These are phyloP conservation scores for Hydrotaea cyrtoneurina DNA, from an alignment of 2,888 invertebrate species.

Conservation along the genomic window DNA sequence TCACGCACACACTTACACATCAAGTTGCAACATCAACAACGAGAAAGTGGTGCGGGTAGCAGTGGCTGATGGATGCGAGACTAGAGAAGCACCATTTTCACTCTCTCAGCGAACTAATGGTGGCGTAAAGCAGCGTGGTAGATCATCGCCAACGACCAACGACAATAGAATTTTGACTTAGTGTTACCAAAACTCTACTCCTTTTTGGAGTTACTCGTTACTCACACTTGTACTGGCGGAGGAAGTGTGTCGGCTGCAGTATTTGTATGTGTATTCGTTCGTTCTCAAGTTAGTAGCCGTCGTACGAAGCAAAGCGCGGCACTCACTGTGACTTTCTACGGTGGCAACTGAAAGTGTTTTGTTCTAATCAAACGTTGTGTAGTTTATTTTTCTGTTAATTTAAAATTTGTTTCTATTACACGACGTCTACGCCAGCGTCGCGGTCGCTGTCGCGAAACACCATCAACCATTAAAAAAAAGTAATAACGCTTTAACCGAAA, in stretches of 20 bases:
- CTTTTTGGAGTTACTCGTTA: background rate
- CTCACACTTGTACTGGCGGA: background rate
- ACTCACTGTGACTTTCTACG: constrained; percentile 68
- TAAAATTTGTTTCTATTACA: constrained; percentile 62
- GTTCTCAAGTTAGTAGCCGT: background rate
- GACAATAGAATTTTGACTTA: constrained; percentile 8
- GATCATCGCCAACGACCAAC: constrained; percentile 16
- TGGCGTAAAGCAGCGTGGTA: background rate
- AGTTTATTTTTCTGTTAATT: constrained; percentile 65
- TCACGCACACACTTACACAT: constrained; percentile 24
- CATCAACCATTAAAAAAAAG: constrained; percentile 63
- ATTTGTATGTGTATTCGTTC: background rate
- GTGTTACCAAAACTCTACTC: constrained; percentile 10
- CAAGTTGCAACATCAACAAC: constrained; percentile 21
- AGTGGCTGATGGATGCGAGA: background rate
- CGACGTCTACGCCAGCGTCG: constrained; percentile 56
- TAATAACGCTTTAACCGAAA: constrained; percentile 57
- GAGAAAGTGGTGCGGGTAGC: constrained; percentile 6
- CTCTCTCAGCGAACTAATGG: constrained; percentile 10
- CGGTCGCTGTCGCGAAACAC: constrained; percentile 64
- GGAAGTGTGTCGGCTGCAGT: background rate
- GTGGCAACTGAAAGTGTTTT: constrained; percentile 69
- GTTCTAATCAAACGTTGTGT: constrained; percentile 66
- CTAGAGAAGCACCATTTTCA: constrained; percentile 21
- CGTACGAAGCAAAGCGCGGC: constrained; percentile 47